These are phyloP conservation scores for Capitella teleta DNA, from an alignment of 1,140 invertebrate genomes.

Conservation along the genomic window DNA sequence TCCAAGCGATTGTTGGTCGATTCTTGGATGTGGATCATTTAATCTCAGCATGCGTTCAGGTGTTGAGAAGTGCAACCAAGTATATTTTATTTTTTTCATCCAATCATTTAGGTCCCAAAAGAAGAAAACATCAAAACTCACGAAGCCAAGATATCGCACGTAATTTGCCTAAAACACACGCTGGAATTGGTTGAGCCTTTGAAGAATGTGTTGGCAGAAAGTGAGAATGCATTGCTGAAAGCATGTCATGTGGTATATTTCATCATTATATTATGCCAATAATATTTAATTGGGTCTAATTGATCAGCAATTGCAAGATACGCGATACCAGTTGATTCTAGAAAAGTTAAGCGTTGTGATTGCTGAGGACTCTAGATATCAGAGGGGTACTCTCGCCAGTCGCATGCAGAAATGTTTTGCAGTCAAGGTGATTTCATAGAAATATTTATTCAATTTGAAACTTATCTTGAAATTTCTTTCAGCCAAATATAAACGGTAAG, in stretches of 20 bases:
- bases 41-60: conserved; percentile 49
- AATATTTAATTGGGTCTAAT: background rate
- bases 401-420: conserved; percentile 71
- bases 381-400: conserved; percentile 56
- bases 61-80: background rate
- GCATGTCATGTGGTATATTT: conserved; percentile 49
- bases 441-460: background rate
- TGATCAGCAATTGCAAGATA: conserved; percentile 38
- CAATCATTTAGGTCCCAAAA: conserved; percentile 34
- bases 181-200: conserved; percentile 60
- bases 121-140: conserved; percentile 50
- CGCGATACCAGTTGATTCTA: conserved; percentile 49
- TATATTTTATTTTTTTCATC: background rate
- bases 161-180: conserved; percentile 64
- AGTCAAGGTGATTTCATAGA: conserved; percentile 49
- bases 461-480: conserved; percentile 6
- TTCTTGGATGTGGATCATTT: conserved; percentile 55
- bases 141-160: conserved; percentile 67
- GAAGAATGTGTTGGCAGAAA: conserved; percentile 48
- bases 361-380: conserved; percentile 58
- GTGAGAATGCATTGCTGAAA: conserved; percentile 50
- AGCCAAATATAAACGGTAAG: conserved; percentile 53
- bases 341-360: conserved; percentile 56
- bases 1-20: conserved; percentile 45
- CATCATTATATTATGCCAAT: background rate